These are phyloP conservation scores for Drosophila eugracilis DNA, from an alignment of 1,140 invertebrate genomes.

Conservation along the genomic window DNA sequence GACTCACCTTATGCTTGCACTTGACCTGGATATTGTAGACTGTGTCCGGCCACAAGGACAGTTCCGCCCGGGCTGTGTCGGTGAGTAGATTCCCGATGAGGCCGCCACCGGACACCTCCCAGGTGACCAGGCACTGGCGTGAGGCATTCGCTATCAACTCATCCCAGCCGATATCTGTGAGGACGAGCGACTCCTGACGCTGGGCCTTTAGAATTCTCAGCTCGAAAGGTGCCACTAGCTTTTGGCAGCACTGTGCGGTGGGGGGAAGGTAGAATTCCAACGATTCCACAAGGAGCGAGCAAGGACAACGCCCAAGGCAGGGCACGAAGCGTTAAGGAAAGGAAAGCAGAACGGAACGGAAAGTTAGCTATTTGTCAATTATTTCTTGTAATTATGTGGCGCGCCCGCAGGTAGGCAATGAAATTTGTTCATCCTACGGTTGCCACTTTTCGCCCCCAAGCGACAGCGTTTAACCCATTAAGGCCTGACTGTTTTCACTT, in stretches of 20 bases:
- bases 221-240: constrained; percentile 61
- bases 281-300: neutral
- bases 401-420: constrained; percentile 43
- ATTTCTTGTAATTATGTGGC: constrained; percentile 47
- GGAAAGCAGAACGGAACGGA: neutral
- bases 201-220: constrained; percentile 66
- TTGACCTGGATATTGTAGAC: constrained; percentile 91
- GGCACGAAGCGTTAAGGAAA: constrained; percentile 6
- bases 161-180: constrained; percentile 91
- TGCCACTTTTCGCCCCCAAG: constrained; percentile 27
- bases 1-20: constrained; percentile 84
- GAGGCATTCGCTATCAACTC: constrained; percentile 86
- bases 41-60: constrained; percentile 92
- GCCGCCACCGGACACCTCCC: constrained; percentile 93
- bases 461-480: constrained; percentile 36
- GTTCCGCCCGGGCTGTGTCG: constrained; percentile 90
- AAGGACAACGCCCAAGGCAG: constrained; percentile 31
- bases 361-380: constrained; percentile 50
- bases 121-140: constrained; percentile 91
- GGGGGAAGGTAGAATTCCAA: neutral
- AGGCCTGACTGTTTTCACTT: constrained; percentile 17
- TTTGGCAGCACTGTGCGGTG: constrained; percentile 69
- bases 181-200: constrained; percentile 86
- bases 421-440: constrained; percentile 33
- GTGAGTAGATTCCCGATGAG: constrained; percentile 94